These are phyloP conservation scores for Tipula lateralis DNA, from an alignment of 2,888 invertebrate genomes.

Conservation along the genomic window DNA sequence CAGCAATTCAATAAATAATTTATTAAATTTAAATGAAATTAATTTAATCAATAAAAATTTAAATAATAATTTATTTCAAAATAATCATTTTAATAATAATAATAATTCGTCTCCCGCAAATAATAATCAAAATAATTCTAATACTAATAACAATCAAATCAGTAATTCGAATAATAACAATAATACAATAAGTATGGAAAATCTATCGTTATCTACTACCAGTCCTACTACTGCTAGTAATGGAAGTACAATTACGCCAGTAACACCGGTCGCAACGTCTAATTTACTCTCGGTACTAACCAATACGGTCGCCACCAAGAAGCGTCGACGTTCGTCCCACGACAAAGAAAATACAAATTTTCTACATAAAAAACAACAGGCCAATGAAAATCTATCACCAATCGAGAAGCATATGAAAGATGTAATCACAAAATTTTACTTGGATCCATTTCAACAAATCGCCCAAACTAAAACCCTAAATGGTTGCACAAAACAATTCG, in stretches of 20 bases:
- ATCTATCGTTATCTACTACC: neutral
- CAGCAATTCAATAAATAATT: conserved; percentile 14
- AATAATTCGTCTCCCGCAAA: conserved; percentile 34
- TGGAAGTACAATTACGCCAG: neutral
- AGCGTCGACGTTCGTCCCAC: conserved; percentile 32
- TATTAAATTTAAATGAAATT: conserved; percentile 26
- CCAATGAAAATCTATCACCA: neutral
- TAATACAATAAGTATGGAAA: neutral
- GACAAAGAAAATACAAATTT: conserved; percentile 33
- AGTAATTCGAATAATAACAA: neutral
- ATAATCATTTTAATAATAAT: conserved; percentile 30
- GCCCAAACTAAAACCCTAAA: neutral
- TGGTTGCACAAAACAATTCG: neutral
- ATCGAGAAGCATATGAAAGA: conserved; percentile 25
- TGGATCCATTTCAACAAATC: neutral
- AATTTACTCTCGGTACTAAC: neutral
- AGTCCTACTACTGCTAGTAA: neutral
- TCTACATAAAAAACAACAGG: conserved; percentile 29
- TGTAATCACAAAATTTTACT: conserved; percentile 12
- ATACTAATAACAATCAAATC: conserved; percentile 3
- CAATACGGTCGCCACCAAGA: conserved; percentile 28
- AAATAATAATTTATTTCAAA: neutral
- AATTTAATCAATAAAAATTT: neutral
- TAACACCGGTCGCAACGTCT: too few relatives aligned
- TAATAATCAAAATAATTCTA: conserved; percentile 20